Base-by-base conservation (phyloP, 2,113 vertebrate species). In the Oriolus oriolus region DNA sequence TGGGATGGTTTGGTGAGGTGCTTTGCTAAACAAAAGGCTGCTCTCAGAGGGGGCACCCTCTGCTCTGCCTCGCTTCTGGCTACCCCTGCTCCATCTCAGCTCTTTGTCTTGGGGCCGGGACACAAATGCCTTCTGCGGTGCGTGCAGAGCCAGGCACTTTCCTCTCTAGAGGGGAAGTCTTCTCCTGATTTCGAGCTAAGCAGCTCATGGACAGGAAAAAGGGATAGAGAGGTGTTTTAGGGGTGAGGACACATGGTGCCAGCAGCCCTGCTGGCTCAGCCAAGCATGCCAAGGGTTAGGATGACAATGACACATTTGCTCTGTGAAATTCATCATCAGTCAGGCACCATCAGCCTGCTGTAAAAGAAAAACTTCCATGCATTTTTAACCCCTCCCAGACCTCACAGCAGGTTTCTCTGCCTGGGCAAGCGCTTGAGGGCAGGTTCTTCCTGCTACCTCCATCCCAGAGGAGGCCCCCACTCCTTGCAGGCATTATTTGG, bases 11-110 rank as follows among this genome's bases (percentile, higher is more conserved):
- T 35, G 21, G 49, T 17, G 35, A 30, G 28, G 19, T 35, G 35
- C 16, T 57, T 17, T 76, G 61, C 42, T 20, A 3, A 39, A n/a
- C 28, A 18, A 39, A 47, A 56, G 27, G 59, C 50, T n/a, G 56
- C 60, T 52, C 44, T 31, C 31, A 57, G 69, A 31, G 13, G 1
- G 26, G 42, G 10, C 31, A 26, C 27, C n/a, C 26, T 88, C 64
- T 1, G 0, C n/a, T n/a, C 69, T 53, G 17, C 6, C 0, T 21
- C 39, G 5, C 27, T 39, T 44, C 64, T 84, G 33, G 19, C 33
- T 49, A 2, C 15, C 30, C 49, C 60, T 37, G 41, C 41, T 78
- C 54, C 33, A 24, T 4, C 11, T 60, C 50, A 42, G 12, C 37
- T 74, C 79, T 54, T 64, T 37, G 24, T 7, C 28, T 16, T 20